A percentile compares a stretch with the other conserved stretches of the same genome.
These are phyloP conservation scores for Drosophila pseudotalamancana DNA, from an alignment of 2,888 invertebrate genomes.

Conservation along the genomic window DNA sequence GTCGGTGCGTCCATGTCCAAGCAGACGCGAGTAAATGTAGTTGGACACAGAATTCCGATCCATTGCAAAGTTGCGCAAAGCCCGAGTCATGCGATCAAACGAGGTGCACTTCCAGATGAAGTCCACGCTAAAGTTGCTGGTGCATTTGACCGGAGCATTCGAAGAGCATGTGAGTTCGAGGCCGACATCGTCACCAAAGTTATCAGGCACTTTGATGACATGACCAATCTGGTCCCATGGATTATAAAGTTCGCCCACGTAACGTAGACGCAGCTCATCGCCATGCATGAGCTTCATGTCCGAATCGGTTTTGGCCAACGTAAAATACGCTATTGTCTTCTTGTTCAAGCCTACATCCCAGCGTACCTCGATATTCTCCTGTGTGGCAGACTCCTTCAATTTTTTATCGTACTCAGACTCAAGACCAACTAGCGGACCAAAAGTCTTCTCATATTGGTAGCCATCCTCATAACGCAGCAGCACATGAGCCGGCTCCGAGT, in stretches of 20 bases:
- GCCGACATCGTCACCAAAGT: conserved; percentile 99
- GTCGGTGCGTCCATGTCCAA: conserved; percentile 98
- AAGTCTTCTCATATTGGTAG: conserved; percentile 99
- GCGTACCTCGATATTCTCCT: conserved; percentile 98
- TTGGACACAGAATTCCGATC: conserved; percentile 98
- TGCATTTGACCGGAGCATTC: conserved; percentile 96
- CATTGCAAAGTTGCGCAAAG: conserved; percentile 96
- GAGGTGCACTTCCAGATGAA: conserved; percentile 99
- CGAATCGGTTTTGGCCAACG: conserved; percentile 98
- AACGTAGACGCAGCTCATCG: conserved; percentile 96
- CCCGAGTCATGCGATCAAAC: conserved; percentile 98
- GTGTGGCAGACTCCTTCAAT: conserved; percentile 98
- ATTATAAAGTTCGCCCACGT: conserved; percentile 96
- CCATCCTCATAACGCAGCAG: conserved; percentile 96
- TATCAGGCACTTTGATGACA: conserved; percentile 97
- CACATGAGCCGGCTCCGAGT: conserved; percentile 97
- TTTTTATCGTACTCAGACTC: conserved; percentile 99
- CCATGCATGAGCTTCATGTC: conserved; percentile 99
- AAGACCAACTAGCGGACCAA: conserved; percentile 97
- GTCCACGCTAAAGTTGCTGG: conserved; percentile 98
- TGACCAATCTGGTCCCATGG: conserved; percentile 99
- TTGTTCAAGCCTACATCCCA: conserved; percentile 99
- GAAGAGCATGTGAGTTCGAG: conserved; percentile 96
- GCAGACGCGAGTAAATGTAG: conserved; percentile 97
- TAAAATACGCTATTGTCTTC: conserved; percentile 98